Conservation (phyloP, 2,888 invertebrate species). For the Polymixis flavicincta region DNA sequence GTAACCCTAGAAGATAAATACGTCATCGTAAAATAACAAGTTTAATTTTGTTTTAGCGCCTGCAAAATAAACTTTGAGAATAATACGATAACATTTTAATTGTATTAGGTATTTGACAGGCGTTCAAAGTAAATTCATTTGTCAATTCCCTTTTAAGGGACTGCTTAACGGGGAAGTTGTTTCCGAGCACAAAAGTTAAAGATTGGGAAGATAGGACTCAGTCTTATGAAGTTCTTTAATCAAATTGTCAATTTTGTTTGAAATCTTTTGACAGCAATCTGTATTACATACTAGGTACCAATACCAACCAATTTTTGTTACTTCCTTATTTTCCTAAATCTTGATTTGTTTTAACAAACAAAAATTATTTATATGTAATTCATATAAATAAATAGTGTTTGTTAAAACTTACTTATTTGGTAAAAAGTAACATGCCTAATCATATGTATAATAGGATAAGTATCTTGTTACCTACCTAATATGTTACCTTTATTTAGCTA, state of each 20-base stretch:
- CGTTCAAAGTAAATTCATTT: conserved; percentile 34
- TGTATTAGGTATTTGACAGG: conserved; percentile 43
- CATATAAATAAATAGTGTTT: too few species aligned
- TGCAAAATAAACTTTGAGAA: conserved; percentile 9
- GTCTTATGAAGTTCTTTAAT: conserved; percentile 41
- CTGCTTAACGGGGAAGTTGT: conserved; percentile 21
- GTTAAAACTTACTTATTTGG: neutral
- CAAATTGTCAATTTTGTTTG: conserved; percentile 24
- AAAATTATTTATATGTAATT: neutral
- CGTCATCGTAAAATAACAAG: conserved; percentile 3
- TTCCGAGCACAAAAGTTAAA: conserved; percentile 29
- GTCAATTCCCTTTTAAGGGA: conserved; percentile 8
- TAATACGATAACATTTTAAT: conserved; percentile 29
- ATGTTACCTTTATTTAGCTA: neutral
- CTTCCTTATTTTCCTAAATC: neutral
- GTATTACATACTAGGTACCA: too few species aligned
- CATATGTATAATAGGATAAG: neutral
- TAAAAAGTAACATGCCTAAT: neutral
- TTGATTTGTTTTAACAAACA: neutral
- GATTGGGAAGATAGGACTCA: conserved; percentile 29
- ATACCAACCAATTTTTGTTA: neutral
- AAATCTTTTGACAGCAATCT: conserved; percentile 30
- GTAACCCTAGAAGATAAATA: neutral
- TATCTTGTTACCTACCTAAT: neutral
- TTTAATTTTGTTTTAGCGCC: conserved; percentile 24